Percentiles rank a stretch among this genome's conserved stretches.
phyloP scores from a whole-genome alignment of 2,113 vertebrate species.

The Lathamus discolor region DNA sequence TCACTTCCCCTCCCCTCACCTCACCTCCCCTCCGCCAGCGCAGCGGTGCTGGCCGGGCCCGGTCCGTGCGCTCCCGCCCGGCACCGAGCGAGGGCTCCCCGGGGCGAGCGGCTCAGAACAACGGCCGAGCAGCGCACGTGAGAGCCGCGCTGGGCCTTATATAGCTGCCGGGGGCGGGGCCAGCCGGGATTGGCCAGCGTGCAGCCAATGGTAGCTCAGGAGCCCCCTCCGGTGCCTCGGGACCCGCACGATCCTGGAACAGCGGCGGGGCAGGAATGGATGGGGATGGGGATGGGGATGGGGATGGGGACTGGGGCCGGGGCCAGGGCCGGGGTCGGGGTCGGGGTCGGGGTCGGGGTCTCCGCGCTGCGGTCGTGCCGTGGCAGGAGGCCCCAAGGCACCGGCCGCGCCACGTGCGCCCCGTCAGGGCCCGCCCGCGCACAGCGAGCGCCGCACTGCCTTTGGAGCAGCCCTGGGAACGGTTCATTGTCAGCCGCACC shows the following conservation, averaged over 20 bases:
- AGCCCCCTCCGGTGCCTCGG: background rate
- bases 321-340: too few relatives aligned
- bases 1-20: background rate
- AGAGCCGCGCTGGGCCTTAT: background rate
- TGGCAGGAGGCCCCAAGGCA: background rate
- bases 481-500: background rate
- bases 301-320: too few relatives aligned
- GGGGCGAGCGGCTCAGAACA: rapidly evolving
- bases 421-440: too few relatives aligned
- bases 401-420: too few relatives aligned
- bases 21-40: background rate
- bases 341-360: background rate
- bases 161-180: background rate
- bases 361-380: background rate
- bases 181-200: background rate
- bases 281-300: too few relatives aligned
- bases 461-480: background rate
- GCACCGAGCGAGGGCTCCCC: too few relatives aligned
- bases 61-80: too few relatives aligned
- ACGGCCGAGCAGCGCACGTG: rapidly evolving
- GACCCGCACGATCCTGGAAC: too few relatives aligned
- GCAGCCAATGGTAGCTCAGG: background rate
- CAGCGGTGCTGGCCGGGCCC: too few relatives aligned
- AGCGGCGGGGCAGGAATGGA: too few relatives aligned
- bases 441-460: background rate